Evolutionary conservation across 2,888 invertebrate species (phyloP), one percentile per base, ranked within the genome.

Genomic region (Lepidocyrtoides sp.): DNA sequence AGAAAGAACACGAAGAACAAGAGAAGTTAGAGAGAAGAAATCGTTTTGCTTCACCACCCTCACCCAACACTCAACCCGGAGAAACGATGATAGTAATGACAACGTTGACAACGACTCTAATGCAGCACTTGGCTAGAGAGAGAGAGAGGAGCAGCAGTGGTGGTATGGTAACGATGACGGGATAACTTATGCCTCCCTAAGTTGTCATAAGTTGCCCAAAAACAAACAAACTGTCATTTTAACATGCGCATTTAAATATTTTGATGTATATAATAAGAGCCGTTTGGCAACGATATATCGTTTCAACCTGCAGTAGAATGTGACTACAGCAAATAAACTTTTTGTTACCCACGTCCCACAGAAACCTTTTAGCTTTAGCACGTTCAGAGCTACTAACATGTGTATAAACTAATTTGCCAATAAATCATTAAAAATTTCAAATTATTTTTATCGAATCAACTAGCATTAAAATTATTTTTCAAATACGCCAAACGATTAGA

Each of bases 161-260:
- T 51, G 44, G 26, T 23, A 20, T 44, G 44, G 75, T 41, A 44
- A 54, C 26, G 54, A 51, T 36, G 57, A 57, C 57, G 41, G 60
- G 60, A 84, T 51, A 54, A 72, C 54, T 44, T 75, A 57, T 77
- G 75, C 44, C 57, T 44, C 83, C 23, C 32, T 63, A 89, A 83
- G 83, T 75, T 75, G 51, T 51, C 41, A 26, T 89, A 83, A 90
- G 66, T 79, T 85, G 51, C 48, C 44, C 17, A 57, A 90, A 57
- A 90, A 90, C 85, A 90, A 90, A 90, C 90, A 90, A 66, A 72
- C 66, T 90, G 85, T 90, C 90, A 90, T 32, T 44, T 77, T 69
- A 83, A 83, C 83, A 83, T 75, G 60, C 75, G 75, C 83, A 63
- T 72, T 89, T 75, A 63, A 41, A 66, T 83, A n/a, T 83, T 89